Conservation (phyloP, 2,797 vertebrate species). For the Labeo calbasu region DNA sequence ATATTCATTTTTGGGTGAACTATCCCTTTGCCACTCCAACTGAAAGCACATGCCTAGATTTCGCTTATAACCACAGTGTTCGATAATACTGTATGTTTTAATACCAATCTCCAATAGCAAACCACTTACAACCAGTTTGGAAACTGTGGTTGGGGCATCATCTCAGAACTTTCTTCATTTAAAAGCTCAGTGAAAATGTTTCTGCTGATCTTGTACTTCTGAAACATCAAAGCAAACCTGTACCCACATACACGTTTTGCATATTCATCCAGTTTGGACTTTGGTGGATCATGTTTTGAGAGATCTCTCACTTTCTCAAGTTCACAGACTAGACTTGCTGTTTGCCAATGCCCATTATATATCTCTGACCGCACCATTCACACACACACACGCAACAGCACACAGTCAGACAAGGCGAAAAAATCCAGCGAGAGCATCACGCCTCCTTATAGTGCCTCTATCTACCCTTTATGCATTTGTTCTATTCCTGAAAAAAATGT, state of each 20-base stretch:
- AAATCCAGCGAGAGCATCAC: conserved; percentile 8
- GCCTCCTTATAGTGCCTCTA: conserved; percentile 28
- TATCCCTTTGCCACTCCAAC: too few relatives aligned
- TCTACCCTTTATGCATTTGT: conserved; percentile 51
- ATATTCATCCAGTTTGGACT: conserved; percentile 26
- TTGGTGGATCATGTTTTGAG: neutral
- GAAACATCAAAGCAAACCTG: conserved; percentile 3
- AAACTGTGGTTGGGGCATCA: neutral
- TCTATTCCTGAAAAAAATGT: conserved; percentile 35
- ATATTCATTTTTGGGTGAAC: too few relatives aligned
- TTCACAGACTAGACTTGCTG: conserved; percentile 31
- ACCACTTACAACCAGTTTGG: neutral
- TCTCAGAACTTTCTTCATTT: neutral
- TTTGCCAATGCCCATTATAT: conserved; percentile 28
- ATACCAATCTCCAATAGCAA: neutral
- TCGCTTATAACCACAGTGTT: neutral
- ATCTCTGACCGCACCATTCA: conserved; percentile 7
- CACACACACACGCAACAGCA: neutral
- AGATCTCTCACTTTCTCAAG: neutral
- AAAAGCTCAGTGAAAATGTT: neutral
- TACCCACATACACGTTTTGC: neutral
- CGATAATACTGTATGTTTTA: neutral
- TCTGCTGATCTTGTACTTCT: conserved; percentile 4
- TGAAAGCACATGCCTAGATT: neutral
- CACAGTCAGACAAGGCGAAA: neutral